These are phyloP conservation scores for Parnassius glacialis DNA, from an alignment of 2,888 invertebrate genomes.

Conservation along the genomic window DNA sequence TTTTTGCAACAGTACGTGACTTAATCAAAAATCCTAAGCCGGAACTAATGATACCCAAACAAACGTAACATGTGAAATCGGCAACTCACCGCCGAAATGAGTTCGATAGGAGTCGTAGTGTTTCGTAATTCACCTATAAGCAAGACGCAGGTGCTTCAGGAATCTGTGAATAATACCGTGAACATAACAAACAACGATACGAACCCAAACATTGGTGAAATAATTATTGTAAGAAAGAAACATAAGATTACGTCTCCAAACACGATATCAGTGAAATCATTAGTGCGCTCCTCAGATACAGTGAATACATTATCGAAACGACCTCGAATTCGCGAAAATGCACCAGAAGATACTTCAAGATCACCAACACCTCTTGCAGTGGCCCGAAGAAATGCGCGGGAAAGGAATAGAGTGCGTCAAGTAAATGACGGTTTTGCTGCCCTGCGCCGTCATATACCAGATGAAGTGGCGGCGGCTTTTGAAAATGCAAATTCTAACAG, in stretches of 20 bases:
- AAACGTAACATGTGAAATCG: constrained; percentile 66
- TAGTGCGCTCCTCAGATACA: constrained; percentile 63
- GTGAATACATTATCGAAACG: constrained; percentile 58
- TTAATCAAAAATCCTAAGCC: constrained; percentile 41
- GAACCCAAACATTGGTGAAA: constrained; percentile 65
- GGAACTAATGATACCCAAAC: constrained; percentile 54
- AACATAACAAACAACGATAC: constrained; percentile 74
- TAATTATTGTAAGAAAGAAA: constrained; percentile 79
- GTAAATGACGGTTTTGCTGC: constrained; percentile 95
- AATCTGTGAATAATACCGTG: constrained; percentile 81
- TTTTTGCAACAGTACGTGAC: constrained; percentile 51
- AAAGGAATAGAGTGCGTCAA: constrained; percentile 95
- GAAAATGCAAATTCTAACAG: constrained; percentile 84
- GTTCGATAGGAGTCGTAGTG: constrained; percentile 81
- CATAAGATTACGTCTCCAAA: constrained; percentile 62
- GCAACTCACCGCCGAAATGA: constrained; percentile 70
- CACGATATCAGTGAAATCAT: constrained; percentile 68
- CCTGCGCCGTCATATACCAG: constrained; percentile 92
- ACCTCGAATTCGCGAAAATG: constrained; percentile 64
- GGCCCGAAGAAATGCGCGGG: constrained; percentile 93
- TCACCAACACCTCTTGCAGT: constrained; percentile 90
- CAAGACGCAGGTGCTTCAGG: constrained; percentile 84
- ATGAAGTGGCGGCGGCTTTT: constrained; percentile 87
- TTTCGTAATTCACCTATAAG: constrained; percentile 80
- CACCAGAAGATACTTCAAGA: constrained; percentile 66